Conservation (phyloP, 2,888 invertebrate genomes). For the Caenorhabditis sp. region DNA sequence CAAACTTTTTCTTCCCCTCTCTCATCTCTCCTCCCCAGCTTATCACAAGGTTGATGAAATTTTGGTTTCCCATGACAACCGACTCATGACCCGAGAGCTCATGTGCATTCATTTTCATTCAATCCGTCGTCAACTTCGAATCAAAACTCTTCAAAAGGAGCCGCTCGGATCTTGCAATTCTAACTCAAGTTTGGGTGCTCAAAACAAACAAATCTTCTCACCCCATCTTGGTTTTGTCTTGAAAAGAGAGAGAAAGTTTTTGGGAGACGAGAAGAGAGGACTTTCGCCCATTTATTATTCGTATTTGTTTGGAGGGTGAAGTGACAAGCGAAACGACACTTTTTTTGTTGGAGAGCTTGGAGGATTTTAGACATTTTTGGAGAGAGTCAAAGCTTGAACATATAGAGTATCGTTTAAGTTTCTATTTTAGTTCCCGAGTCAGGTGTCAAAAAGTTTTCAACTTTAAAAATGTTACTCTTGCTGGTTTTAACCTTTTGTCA, state of each 20-base stretch:
- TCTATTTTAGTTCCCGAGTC: too few species aligned
- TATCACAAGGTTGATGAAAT: not conserved
- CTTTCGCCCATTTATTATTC: slow-evolving; percentile 17
- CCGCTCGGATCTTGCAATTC: not conserved
- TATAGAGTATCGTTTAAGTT: too few species aligned
- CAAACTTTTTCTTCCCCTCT: not conserved
- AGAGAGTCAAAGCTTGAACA: not conserved
- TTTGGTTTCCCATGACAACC: not conserved
- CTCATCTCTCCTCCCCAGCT: not conserved
- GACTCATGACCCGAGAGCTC: not conserved
- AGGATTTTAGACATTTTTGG: not conserved
- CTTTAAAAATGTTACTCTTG: too few species aligned
- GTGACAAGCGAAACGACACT: slow-evolving; percentile 12
- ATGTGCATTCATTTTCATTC: too few species aligned
- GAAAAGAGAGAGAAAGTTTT: too few species aligned
- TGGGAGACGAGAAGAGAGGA: not conserved
- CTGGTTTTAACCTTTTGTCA: too few species aligned
- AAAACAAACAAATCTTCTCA: slow-evolving; percentile 32
- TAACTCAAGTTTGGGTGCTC: not conserved
- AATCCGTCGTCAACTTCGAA: too few species aligned
- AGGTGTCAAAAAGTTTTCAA: too few species aligned
- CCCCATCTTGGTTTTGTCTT: slow-evolving; percentile 23
- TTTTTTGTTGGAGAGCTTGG: not conserved
- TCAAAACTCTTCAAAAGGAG: too few species aligned
- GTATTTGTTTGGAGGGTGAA: slow-evolving; percentile 1